Percentiles rank a stretch among this genome's conserved stretches.
Evolutionary conservation across 2,888 invertebrate genomes (phyloP).

Genomic region (Leptinotarsa rubiginosa): DNA sequence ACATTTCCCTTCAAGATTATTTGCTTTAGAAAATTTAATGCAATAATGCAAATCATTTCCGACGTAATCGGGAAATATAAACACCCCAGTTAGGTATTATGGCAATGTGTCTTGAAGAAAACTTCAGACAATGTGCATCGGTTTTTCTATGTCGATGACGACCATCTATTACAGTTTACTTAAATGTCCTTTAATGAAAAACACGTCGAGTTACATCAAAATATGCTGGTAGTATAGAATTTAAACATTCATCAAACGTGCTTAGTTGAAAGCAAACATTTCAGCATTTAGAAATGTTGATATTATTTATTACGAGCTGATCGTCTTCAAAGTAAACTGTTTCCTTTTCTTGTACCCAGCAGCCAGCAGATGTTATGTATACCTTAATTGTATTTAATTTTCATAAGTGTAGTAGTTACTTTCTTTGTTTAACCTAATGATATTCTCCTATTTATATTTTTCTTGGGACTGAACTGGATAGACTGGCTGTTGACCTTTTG

Average conservation of each 20-base stretch:
- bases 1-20: slow-evolving; percentile 37
- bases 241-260: background rate
- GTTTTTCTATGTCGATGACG: background rate
- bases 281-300: background rate
- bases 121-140: background rate
- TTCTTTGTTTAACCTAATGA: slow-evolving; percentile 8
- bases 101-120: background rate
- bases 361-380: background rate
- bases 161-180: background rate
- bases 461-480: slow-evolving; percentile 24
- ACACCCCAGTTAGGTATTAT: background rate
- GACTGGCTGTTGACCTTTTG: slow-evolving; percentile 43
- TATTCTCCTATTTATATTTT: slow-evolving; percentile 9
- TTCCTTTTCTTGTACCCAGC: background rate
- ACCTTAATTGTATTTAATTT: background rate
- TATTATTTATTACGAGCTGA: background rate
- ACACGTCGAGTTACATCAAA: background rate
- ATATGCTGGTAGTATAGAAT: background rate
- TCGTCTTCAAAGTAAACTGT: background rate
- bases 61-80: background rate
- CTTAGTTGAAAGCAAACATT: background rate
- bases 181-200: background rate
- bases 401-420: background rate
- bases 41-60: slow-evolving; percentile 1
- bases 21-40: background rate